Evolutionary conservation across 2,797 vertebrate genomes (phyloP), one percentile per base, ranked within the genome.

Genomic region (Paramormyrops hopkinsi): DNA sequence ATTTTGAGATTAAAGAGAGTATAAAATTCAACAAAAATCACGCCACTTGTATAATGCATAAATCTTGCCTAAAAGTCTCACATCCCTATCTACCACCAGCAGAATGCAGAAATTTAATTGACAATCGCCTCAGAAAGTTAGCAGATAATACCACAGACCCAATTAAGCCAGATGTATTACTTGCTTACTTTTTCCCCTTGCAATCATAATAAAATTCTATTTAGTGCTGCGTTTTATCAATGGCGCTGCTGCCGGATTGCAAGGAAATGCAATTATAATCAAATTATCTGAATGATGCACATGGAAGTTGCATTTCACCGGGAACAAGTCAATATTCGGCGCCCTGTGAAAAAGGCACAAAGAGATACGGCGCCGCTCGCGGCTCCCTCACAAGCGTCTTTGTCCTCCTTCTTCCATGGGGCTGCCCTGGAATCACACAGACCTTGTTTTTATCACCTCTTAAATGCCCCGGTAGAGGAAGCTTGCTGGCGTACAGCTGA

Each of bases 201-300:
- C 25, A 89, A 65, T 82, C 82, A 85, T 65, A 51, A 88, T 88
- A 46, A 11, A 48, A 88, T 65, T 88, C 59, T 65, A 46, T 88
- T 88, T 88, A 25, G 41, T 46, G 44, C 62, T 88, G 59, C 11
- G 51, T 88, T 88, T 69, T 59, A 56, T 50, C 51, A 56, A 59
- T 85, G 46, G 48, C 1, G 22, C 22, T 51, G 82, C 22, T 85
- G 82, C 48, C 11, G 19, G 46, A 25, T 85, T 85, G 82, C 82
- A 85, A 29, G 46, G 82, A 85, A 85, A 85, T 51, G 82, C 82
- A 85, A 85, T 85, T 85, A 85, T 85, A 29, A 85, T 85, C 82
- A 51, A 85, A 85, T 51, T 85, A 85, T 85, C 82, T 85, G 48
- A 12, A 51, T 85, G 44, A 50, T 51, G 46, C 82, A 51, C 48